phyloP scores from a whole-genome alignment of 2,888 invertebrate genomes.

The Carterocephalus palaemon region DNA sequence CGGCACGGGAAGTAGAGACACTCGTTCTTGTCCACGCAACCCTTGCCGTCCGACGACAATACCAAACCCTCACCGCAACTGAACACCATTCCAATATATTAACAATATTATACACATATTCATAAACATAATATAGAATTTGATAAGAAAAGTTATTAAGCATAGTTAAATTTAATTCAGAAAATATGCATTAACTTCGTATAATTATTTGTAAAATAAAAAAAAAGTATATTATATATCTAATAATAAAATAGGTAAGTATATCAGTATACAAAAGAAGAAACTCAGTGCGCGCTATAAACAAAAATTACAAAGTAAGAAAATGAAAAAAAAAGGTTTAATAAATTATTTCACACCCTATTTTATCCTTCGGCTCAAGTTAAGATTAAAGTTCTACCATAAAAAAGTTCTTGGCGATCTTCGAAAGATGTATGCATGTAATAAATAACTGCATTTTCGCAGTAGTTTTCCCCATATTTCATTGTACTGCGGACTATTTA shows the following conservation, averaged over 20 bases:
- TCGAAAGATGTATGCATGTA: conserved; percentile 12
- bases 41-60: conserved; percentile 93
- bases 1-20: conserved; percentile 96
- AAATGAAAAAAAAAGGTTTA: conserved; percentile 5
- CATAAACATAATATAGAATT: conserved; percentile 24
- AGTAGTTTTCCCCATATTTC: conserved; percentile 4
- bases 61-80: conserved; percentile 97
- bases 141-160: conserved; percentile 23
- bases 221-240: conserved; percentile 10
- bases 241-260: conserved; percentile 13
- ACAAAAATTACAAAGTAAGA: conserved; percentile 23
- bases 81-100: conserved; percentile 62
- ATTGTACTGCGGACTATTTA: conserved; percentile 3
- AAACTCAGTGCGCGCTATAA: conserved; percentile 41
- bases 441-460: conserved; percentile 11
- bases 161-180: background rate
- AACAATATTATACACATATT: conserved; percentile 37
- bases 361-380: conserved; percentile 1
- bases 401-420: conserved; percentile 4
- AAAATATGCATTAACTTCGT: background rate
- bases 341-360: conserved; percentile 3
- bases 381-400: conserved; percentile 11
- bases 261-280: conserved; percentile 19
- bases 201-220: background rate
- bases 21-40: conserved; percentile 97